Evolutionary conservation across 2,888 invertebrate genomes (phyloP).

Genomic region (Cantharis lateralis): DNA sequence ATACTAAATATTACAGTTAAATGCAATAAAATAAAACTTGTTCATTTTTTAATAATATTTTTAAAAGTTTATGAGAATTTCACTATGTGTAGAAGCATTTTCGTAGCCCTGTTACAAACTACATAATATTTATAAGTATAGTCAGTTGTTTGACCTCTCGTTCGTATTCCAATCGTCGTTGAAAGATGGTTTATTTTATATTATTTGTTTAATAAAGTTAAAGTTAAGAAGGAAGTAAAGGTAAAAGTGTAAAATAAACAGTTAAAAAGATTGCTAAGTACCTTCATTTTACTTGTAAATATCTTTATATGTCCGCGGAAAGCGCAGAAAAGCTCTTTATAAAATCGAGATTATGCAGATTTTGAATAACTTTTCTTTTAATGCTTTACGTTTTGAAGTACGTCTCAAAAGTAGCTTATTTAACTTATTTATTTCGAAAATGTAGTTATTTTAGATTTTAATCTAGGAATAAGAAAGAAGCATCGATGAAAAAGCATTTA

Average conservation of each 20-base stretch:
- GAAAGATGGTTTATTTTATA: not conserved
- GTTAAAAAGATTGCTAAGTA: conserved; percentile 50
- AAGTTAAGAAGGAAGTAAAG: conserved; percentile 31
- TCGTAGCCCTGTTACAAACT: not conserved
- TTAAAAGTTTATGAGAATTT: not conserved
- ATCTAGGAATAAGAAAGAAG: not conserved
- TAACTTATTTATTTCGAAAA: conserved; percentile 31
- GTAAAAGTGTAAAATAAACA: conserved; percentile 42
- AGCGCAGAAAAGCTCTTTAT: conserved; percentile 40
- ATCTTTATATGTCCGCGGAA: conserved; percentile 44
- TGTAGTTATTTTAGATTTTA: conserved; percentile 22
- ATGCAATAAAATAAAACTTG: not conserved
- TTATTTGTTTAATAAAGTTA: conserved; percentile 4
- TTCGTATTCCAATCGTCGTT: not conserved
- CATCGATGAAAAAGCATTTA: conserved; percentile 1
- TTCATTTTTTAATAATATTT: not conserved
- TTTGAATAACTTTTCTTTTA: conserved; percentile 55
- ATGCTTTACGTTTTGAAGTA: conserved; percentile 48
- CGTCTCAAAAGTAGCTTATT: conserved; percentile 21
- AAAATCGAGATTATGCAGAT: conserved; percentile 55
- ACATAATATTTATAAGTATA: not conserved
- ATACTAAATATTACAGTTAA: not conserved
- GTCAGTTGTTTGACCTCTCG: not conserved
- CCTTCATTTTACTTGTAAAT: conserved; percentile 55
- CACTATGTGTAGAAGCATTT: not conserved